These are phyloP conservation scores for Alcedo atthis DNA, from an alignment of 2,797 vertebrate species.

Conservation along the genomic window DNA sequence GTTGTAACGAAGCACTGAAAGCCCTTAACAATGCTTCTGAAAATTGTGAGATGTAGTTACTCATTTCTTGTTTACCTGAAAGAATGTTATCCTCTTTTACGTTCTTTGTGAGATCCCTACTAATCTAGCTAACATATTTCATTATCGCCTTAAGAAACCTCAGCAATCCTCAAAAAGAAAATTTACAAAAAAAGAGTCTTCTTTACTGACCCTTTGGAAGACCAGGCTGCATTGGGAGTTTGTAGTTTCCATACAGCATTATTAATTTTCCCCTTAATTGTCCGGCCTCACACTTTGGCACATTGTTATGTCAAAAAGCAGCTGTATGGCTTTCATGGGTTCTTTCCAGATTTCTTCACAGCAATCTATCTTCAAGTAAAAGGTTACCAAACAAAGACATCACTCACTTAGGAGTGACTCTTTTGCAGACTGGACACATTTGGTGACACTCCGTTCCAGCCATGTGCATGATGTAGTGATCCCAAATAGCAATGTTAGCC, in stretches of 20 bases:
- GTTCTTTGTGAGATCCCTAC: not conserved
- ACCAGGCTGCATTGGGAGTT: not conserved
- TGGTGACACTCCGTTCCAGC: not conserved
- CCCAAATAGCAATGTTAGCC: not conserved
- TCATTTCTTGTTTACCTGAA: not conserved
- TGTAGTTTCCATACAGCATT: not conserved
- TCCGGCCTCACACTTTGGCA: not conserved
- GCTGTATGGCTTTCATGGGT: not conserved
- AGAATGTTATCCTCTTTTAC: not conserved
- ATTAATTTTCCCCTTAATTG: not conserved
- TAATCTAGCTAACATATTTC: not conserved
- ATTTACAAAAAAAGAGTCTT: not conserved
- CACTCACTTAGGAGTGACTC: not conserved
- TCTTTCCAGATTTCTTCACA: not conserved
- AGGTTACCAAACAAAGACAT: not conserved
- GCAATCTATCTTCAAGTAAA: not conserved
- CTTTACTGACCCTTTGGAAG: not conserved
- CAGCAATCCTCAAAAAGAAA: not conserved
- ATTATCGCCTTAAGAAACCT: not conserved
- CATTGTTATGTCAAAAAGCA: not conserved
- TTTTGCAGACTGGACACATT: not conserved
- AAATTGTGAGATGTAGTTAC: not conserved
- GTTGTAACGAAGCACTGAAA: not conserved
- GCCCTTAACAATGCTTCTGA: not conserved
- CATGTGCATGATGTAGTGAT: fast-evolving